A percentile compares a stretch with the other conserved stretches of the same genome.
phyloP scores from a whole-genome alignment of 2,797 vertebrate genomes.

The Ctenopoma multispine region DNA sequence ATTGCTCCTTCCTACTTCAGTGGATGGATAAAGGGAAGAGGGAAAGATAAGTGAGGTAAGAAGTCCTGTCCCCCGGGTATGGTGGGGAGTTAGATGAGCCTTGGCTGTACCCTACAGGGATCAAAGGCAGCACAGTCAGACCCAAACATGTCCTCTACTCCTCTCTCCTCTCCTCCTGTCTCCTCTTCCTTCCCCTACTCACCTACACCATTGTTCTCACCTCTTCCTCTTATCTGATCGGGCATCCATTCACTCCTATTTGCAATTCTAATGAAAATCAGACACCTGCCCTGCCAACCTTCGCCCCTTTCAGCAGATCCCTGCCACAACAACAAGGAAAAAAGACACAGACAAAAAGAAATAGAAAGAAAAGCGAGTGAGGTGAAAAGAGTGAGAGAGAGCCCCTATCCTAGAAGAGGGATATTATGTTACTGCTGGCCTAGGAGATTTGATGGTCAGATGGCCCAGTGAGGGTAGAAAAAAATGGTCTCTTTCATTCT shows the following conservation, averaged over 20 bases:
- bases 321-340: conserved; percentile 70
- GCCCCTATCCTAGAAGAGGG: conserved; percentile 78
- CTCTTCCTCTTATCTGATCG: conserved; percentile 87
- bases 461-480: conserved; percentile 73
- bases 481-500: conserved; percentile 87
- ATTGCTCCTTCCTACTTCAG: conserved; percentile 4
- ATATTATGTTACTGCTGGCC: conserved; percentile 85
- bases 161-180: conserved; percentile 15
- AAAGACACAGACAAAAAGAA: conserved; percentile 67
- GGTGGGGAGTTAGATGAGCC: conserved; percentile 62
- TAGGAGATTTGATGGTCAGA: conserved; percentile 86
- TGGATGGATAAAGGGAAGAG: conserved; percentile 24
- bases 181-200: conserved; percentile 17
- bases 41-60: conserved; percentile 38
- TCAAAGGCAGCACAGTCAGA: conserved; percentile 61
- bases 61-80: conserved; percentile 53
- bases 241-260: conserved; percentile 86
- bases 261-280: conserved; percentile 97
- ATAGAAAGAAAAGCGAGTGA: conserved; percentile 55
- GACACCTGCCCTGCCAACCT: conserved; percentile 91
- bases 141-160: conserved; percentile 57
- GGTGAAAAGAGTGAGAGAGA: conserved; percentile 62
- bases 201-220: conserved; percentile 56
- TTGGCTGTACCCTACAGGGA: conserved; percentile 52
- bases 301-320: conserved; percentile 79